A percentile compares a stretch with the other conserved stretches of the same genome.
Conservation (phyloP, 2,888 invertebrate species). For the Pardosa pseudoannulata region DNA sequence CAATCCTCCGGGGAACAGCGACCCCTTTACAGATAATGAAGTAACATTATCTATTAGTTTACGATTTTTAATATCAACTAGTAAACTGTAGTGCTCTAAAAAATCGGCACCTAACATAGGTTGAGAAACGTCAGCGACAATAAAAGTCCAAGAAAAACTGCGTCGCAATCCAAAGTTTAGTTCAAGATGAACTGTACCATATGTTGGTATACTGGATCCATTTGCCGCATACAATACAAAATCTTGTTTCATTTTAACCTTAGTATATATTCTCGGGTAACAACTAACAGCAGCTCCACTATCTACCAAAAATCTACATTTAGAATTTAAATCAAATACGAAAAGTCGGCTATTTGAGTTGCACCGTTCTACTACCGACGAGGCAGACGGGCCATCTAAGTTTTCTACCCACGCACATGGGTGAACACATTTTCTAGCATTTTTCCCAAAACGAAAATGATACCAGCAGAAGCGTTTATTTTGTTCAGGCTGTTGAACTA, state of each 20-base stretch:
- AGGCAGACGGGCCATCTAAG: background rate
- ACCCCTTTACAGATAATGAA: background rate
- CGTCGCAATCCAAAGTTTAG: constrained; percentile 48
- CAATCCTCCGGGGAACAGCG: background rate
- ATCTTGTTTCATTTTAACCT: background rate
- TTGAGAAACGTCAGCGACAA: constrained; percentile 68
- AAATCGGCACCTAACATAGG: constrained; percentile 73
- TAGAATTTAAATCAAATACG: background rate
- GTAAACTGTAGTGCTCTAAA: background rate
- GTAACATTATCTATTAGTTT: background rate
- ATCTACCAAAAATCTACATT: background rate
- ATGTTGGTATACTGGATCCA: background rate
- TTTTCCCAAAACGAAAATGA: background rate
- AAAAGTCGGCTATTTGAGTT: background rate
- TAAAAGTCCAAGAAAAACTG: constrained; percentile 50
- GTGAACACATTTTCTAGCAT: background rate
- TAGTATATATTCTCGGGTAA: background rate
- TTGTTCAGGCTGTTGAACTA: too few relatives aligned
- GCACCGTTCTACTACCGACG: background rate
- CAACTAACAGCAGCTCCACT: background rate
- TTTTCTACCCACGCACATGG: background rate
- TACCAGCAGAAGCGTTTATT: background rate
- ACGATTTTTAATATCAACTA: constrained; percentile 21
- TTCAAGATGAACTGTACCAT: background rate
- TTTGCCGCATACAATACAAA: background rate